Conservation (phyloP, 2,888 invertebrate species). For the Phania funesta region DNA sequence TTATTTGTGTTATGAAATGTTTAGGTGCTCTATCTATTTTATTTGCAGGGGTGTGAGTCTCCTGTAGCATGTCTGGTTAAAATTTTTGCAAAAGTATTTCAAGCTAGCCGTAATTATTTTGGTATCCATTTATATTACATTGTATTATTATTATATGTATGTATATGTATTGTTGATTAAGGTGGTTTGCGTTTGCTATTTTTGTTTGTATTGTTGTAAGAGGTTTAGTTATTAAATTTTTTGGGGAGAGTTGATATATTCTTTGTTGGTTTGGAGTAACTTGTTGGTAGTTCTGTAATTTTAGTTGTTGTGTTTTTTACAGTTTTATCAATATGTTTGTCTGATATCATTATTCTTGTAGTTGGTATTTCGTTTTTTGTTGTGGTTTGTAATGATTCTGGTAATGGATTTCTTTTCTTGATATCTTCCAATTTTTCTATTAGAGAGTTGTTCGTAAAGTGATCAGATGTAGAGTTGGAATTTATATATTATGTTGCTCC, state of each 20-base stretch:
- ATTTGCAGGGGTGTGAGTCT: not conserved
- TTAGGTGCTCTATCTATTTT: not conserved
- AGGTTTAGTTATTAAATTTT: no score
- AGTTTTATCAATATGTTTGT: not conserved
- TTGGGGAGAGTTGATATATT: no score
- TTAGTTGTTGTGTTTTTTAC: not conserved
- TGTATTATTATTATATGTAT: constrained; percentile 3
- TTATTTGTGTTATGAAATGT: constrained; percentile 1
- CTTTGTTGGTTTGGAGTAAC: not conserved
- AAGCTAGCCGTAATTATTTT: not conserved
- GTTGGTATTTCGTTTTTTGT: not conserved
- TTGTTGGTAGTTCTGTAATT: not conserved
- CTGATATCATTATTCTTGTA: not conserved
- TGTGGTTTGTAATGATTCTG: not conserved
- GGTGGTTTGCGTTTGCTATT: not conserved
- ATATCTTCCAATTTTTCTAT: not conserved
- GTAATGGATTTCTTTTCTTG: not conserved
- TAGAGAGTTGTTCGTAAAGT: not conserved
- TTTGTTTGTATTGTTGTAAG: no score
- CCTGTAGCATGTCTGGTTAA: constrained; percentile 2
- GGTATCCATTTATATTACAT: constrained; percentile 21
- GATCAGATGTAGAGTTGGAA: not conserved
- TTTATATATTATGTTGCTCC: not conserved
- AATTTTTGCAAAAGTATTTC: constrained; percentile 2
- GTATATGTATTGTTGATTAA: no score